Percentiles rank a stretch among this genome's conserved stretches.
Evolutionary conservation across 2,113 vertebrate genomes (phyloP).

Genomic region (Struthio camelus): DNA sequence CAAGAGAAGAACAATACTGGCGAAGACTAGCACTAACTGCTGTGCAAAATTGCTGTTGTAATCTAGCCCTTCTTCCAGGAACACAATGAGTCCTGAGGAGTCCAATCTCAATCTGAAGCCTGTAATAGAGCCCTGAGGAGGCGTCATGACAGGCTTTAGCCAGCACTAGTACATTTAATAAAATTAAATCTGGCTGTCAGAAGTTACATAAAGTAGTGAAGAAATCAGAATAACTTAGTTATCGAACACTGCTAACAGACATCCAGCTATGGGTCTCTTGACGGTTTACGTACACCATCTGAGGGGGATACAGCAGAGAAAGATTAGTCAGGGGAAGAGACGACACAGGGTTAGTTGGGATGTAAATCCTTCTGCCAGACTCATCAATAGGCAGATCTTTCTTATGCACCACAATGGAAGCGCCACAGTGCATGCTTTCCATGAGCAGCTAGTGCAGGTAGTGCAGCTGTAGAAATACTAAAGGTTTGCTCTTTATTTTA

Average conservation of each 20-base stretch:
- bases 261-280: rapidly evolving
- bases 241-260: neutral
- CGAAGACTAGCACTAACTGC: neutral
- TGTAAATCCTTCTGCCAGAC: neutral
- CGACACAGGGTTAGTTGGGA: rapidly evolving
- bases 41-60: neutral
- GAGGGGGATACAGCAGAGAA: neutral
- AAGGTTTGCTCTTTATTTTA: neutral
- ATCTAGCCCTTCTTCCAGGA: neutral
- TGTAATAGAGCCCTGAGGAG: constrained; percentile 7
- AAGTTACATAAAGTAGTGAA: neutral
- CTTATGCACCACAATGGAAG: neutral
- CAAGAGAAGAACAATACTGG: neutral
- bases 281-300: rapidly evolving
- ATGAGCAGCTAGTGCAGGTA: no score
- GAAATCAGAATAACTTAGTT: neutral
- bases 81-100: neutral
- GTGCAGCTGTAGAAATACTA: neutral
- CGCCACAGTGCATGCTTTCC: neutral
- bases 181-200: constrained; percentile 2
- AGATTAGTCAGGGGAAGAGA: neutral
- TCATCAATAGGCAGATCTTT: neutral
- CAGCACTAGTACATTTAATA: neutral
- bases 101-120: neutral
- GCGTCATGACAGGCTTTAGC: neutral